A percentile compares a stretch with the other conserved stretches of the same genome.
phyloP scores from a whole-genome alignment of 2,113 vertebrate genomes.

The Dicrurus megarhynchus region DNA sequence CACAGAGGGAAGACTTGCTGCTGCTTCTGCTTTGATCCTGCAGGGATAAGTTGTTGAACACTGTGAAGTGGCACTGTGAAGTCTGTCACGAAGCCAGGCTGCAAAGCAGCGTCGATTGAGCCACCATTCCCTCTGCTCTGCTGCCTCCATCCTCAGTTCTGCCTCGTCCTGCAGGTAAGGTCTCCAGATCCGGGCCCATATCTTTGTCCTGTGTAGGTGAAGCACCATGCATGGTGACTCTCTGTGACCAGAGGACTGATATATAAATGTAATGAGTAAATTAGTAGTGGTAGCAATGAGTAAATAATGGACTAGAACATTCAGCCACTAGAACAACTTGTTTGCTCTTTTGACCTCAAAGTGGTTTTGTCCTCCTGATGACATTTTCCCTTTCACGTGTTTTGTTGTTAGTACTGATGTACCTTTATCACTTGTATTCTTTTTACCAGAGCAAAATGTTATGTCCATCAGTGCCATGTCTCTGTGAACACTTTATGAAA shows the following conservation, averaged over 20 bases:
- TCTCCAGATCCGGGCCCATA: background rate
- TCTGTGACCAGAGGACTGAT: background rate
- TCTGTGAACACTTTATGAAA: background rate
- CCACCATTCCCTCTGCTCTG: rapidly evolving
- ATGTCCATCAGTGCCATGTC: background rate
- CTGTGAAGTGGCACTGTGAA: no score
- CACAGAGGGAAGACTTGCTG: background rate
- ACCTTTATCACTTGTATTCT: background rate
- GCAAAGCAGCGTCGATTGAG: background rate
- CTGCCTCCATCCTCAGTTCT: background rate
- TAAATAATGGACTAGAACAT: background rate
- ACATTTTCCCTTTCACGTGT: background rate
- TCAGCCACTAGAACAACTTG: background rate
- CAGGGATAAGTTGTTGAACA: background rate
- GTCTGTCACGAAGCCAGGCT: background rate
- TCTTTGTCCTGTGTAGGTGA: background rate
- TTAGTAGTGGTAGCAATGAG: background rate
- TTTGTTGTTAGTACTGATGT: background rate
- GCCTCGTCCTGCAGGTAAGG: background rate
- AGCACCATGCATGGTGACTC: rapidly evolving
- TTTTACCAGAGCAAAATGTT: background rate
- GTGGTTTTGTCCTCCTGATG: background rate
- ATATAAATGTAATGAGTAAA: background rate
- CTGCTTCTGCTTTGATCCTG: background rate
- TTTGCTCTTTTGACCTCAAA: background rate